Base-by-base conservation (phyloP, 2,888 invertebrate species). In the Agrotis clavis region DNA sequence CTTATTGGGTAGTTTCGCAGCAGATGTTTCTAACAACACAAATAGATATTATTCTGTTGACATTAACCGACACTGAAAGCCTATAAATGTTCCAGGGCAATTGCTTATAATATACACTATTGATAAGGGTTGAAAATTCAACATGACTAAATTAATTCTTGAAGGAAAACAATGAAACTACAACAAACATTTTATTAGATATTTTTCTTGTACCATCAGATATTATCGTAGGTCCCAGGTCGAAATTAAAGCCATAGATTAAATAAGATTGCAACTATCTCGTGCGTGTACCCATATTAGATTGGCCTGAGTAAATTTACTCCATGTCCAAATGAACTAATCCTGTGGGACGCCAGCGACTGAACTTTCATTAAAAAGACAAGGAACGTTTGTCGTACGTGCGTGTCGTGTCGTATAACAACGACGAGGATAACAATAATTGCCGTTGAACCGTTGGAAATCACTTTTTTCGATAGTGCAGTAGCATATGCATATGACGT, bases 281-380 rank as follows among this genome's bases (percentile, higher is more conserved):
- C 86, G 88, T 90, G 85, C 88, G 88, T 89, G 84, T 86, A 83
- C 77, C 88, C 83, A 88, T 88, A 93, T 93, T 92, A 94, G 91
- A 94, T 94, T 94, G 93, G 91, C 88, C 89, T 89, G 92, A 92
- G 94, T 93, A 94, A 94, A 95, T 93, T 94, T 92, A 88, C 91
- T 90, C 91, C 88, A 89, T 91, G 93, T 91, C 92, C 91, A 92
- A 94, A 94, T 94, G 91, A 92, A 93, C 90, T 89, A 90, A 90
- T 92, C 92, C 91, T 89, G 84, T 77, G 92, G 90, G 91, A 90
- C 88, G 78, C 85, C 84, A 81, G 84, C 84, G 79, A 86, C 77
- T 83, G 87, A 84, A 86, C 90, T 90, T 91, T 93, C 90, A 92
- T 93, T 93, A 91, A 91, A 90, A 90, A 88, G 86, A 88, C 87